These are phyloP conservation scores for Scolanthus callimorphus DNA, from an alignment of 92 coral and sea anemone species.

Conservation along the genomic window DNA sequence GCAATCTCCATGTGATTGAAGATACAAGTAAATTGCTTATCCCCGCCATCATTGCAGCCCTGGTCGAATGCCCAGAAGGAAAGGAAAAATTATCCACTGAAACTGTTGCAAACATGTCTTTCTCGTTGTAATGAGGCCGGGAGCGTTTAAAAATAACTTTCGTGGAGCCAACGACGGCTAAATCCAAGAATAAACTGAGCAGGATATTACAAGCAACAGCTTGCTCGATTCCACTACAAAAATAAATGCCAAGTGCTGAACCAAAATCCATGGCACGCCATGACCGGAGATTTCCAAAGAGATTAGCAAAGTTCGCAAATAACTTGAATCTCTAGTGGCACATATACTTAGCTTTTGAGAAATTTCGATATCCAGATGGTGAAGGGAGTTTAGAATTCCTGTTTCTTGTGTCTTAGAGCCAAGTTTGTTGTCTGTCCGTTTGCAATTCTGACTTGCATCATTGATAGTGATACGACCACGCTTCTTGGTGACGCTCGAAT, in stretches of 20 bases:
- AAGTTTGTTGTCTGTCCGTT: too few relatives aligned
- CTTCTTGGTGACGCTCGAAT: too few relatives aligned
- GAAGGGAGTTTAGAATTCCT: constrained; percentile 12
- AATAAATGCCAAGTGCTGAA: constrained; percentile 43
- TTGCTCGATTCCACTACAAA: constrained; percentile 35
- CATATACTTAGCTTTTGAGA: constrained; percentile 63
- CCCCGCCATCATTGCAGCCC: constrained; percentile 90
- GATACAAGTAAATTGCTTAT: constrained; percentile 40
- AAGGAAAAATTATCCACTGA: constrained; percentile 92
- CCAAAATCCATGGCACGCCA: constrained; percentile 93
- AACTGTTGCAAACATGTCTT: constrained; percentile 93
- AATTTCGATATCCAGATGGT: constrained; percentile 44
- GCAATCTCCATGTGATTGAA: constrained; percentile 11
- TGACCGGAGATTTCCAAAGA: constrained; percentile 85
- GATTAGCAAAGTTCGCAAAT: constrained; percentile 56
- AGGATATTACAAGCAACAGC: constrained; percentile 81
- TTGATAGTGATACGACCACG: too few relatives aligned
- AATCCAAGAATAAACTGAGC: constrained; percentile 69
- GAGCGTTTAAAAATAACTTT: constrained; percentile 63
- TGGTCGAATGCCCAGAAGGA: constrained; percentile 90
- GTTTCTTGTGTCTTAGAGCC: not conserved
- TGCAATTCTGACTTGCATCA: too few relatives aligned
- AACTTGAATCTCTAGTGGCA: constrained; percentile 45
- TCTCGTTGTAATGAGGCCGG: constrained; percentile 73
- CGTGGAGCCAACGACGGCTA: constrained; percentile 62